A percentile compares a stretch with the other conserved stretches of the same genome.
Evolutionary conservation across 2,888 invertebrate species (phyloP).

Genomic region (Dolichomitus sp.): DNA sequence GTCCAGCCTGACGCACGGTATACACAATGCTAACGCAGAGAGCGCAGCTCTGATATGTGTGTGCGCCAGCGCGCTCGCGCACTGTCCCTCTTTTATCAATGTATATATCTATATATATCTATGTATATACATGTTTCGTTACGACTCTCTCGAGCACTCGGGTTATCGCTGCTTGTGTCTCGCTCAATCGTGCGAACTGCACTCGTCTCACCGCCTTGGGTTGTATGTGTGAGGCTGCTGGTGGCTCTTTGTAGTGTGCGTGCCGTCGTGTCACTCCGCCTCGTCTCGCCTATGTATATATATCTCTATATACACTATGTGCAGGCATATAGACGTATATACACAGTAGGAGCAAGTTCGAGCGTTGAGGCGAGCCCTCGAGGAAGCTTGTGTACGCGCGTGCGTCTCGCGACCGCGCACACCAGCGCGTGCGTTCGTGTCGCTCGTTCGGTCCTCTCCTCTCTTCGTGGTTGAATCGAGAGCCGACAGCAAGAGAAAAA

Average conservation of each 20-base stretch:
- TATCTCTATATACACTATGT: background rate
- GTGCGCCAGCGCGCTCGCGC: constrained; percentile 65
- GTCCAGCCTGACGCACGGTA: constrained; percentile 74
- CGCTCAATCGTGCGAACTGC: constrained; percentile 53
- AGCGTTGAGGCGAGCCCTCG: constrained; percentile 64
- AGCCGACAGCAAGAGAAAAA: constrained; percentile 38
- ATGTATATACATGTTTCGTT: background rate
- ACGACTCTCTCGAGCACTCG: constrained; percentile 12
- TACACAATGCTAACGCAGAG: constrained; percentile 71
- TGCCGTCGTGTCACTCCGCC: constrained; percentile 59
- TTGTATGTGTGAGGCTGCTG: constrained; percentile 64
- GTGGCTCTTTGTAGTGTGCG: constrained; percentile 48
- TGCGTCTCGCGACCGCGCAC: constrained; percentile 61
- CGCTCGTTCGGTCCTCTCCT: constrained; percentile 35
- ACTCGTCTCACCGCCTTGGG: constrained; percentile 23
- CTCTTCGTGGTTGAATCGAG: constrained; percentile 36
- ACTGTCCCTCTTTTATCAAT: constrained; percentile 10
- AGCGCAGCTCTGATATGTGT: constrained; percentile 70
- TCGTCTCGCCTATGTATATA: constrained; percentile 64
- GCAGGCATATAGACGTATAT: too few relatives aligned
- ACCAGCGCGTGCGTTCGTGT: constrained; percentile 53
- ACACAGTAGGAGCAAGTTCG: constrained; percentile 28
- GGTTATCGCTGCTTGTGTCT: constrained; percentile 30
- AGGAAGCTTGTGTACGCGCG: constrained; percentile 59
- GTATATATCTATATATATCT: background rate